phyloP scores from a whole-genome alignment of 64 coral and sea anemone species.

The Exaiptasia diaphana region DNA sequence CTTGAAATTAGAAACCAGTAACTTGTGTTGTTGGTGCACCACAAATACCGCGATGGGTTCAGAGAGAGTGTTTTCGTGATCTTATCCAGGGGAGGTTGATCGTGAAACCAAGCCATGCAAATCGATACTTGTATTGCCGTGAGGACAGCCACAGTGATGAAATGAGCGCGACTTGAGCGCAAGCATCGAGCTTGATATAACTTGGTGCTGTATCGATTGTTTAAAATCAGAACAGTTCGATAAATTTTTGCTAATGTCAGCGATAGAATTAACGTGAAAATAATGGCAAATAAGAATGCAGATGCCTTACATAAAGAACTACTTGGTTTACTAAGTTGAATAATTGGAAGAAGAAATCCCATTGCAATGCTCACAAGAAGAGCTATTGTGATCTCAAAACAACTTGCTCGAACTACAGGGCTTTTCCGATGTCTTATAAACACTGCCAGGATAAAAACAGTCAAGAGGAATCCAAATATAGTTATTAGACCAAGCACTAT shows the following conservation, averaged over 20 bases:
- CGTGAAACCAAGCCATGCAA: slow-evolving; percentile 8
- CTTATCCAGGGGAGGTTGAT: neutral
- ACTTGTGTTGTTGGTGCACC: slow-evolving; percentile 1
- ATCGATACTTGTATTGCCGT: neutral
- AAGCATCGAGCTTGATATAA: neutral
- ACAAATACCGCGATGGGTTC: neutral
- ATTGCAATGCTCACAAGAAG: slow-evolving; percentile 12
- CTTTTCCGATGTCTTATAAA: slow-evolving; percentile 38
- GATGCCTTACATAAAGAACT: slow-evolving; percentile 16
- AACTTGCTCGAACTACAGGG: slow-evolving; percentile 55
- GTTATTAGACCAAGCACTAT: slow-evolving; percentile 9
- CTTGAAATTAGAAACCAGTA: slow-evolving; percentile 53
- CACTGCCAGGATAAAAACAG: slow-evolving; percentile 24
- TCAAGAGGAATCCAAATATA: slow-evolving; percentile 11
- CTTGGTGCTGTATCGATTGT: neutral
- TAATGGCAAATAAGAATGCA: slow-evolving; percentile 18
- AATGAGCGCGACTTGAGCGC: neutral
- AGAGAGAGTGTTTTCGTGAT: neutral
- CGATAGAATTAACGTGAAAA: slow-evolving; percentile 26
- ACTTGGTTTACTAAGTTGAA: slow-evolving; percentile 35
- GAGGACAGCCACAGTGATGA: neutral
- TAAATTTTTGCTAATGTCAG: slow-evolving; percentile 50
- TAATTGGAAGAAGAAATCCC: slow-evolving; percentile 53
- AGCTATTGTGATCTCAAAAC: slow-evolving; percentile 53
- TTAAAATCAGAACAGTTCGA: slow-evolving; percentile 44